Conservation (phyloP, 2,113 vertebrate species). For the Egretta garzetta region DNA sequence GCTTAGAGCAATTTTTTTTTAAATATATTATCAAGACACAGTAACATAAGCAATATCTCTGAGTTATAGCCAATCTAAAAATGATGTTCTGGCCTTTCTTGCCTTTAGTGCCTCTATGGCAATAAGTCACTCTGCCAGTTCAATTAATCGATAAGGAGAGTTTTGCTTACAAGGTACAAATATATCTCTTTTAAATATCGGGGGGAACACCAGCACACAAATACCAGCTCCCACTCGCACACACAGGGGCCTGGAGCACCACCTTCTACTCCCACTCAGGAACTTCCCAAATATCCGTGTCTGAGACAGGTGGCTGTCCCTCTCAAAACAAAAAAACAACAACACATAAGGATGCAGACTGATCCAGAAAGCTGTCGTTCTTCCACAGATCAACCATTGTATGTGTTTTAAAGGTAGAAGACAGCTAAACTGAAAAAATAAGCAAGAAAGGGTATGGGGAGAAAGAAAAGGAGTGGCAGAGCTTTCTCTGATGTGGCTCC, state of each 20-base stretch:
- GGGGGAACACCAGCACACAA: background rate
- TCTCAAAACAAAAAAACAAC: background rate
- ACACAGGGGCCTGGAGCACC: background rate
- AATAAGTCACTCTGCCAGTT: background rate
- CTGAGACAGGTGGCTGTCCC: background rate
- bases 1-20: background rate
- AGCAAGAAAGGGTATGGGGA: background rate
- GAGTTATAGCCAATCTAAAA: background rate
- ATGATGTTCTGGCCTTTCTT: background rate
- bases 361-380: background rate
- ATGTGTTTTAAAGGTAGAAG: background rate
- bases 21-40: background rate
- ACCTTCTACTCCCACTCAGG: background rate
- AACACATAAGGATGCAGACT: background rate
- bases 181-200: background rate
- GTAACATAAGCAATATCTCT: background rate
- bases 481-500: background rate
- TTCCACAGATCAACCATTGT: background rate
- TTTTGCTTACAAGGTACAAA: background rate
- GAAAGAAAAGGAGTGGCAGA: background rate
- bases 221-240: background rate
- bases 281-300: background rate
- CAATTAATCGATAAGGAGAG: background rate
- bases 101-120: background rate
- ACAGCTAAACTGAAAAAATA: background rate